phyloP scores from a whole-genome alignment of 2,113 vertebrate species.

The Pteronura brasiliensis region DNA sequence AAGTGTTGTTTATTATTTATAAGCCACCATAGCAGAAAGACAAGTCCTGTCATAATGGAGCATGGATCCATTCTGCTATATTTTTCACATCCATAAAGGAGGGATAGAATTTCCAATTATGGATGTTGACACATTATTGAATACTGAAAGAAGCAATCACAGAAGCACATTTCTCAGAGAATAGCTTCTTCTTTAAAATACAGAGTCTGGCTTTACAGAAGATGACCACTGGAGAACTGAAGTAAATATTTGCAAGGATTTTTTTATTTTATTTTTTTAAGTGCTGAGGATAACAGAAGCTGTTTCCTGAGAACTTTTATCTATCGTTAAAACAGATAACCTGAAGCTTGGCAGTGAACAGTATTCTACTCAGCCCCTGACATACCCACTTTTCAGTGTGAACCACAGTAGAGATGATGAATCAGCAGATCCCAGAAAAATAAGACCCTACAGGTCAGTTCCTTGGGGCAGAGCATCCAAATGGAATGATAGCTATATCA shows the following conservation, averaged over 20 bases:
- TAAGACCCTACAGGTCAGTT: background rate
- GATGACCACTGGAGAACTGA: background rate
- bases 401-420: background rate
- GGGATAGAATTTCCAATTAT: background rate
- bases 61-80: background rate
- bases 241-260: slow-evolving; percentile 48
- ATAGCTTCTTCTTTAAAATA: slow-evolving; percentile 35
- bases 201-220: background rate
- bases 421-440: slow-evolving; percentile 9
- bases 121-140: background rate
- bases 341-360: background rate
- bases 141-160: background rate
- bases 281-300: slow-evolving; percentile 6
- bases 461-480: background rate
- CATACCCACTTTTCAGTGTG: background rate
- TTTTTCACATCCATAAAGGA: background rate
- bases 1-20: background rate
- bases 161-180: background rate
- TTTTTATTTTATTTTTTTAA: background rate
- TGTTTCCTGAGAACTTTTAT: slow-evolving; percentile 44
- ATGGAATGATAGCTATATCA: background rate
- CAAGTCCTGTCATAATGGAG: background rate
- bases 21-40: background rate
- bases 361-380: background rate
- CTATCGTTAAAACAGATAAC: slow-evolving; percentile 19